Evolutionary conservation across 2,888 invertebrate genomes (phyloP).

Genomic region (Malthinus flaveolus): DNA sequence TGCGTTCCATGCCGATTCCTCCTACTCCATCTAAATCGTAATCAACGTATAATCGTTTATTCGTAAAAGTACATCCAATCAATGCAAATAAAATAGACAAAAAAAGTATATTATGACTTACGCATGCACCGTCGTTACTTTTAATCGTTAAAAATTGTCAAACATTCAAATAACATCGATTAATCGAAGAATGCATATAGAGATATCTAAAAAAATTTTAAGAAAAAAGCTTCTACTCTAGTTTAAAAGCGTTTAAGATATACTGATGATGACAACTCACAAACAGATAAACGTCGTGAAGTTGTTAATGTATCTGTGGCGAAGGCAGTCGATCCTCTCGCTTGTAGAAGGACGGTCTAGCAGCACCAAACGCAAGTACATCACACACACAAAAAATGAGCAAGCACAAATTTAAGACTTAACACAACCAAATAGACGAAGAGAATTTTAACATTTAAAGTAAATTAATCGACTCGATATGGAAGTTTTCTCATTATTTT

Average conservation of each 20-base stretch:
- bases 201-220: slow-evolving; percentile 1
- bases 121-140: not conserved
- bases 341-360: slow-evolving; percentile 50
- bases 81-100: slow-evolving; percentile 13
- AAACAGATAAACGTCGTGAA: slow-evolving; percentile 46
- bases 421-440: slow-evolving; percentile 18
- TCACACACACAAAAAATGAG: slow-evolving; percentile 30
- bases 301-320: slow-evolving; percentile 48
- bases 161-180: not conserved
- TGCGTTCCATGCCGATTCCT: slow-evolving; percentile 64
- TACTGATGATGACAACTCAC: slow-evolving; percentile 23
- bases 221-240: slow-evolving; percentile 6
- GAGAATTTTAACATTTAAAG: not conserved
- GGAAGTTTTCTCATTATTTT: not conserved
- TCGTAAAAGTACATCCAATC: slow-evolving; percentile 1
- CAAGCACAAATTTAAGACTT: slow-evolving; percentile 27
- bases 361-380: slow-evolving; percentile 32
- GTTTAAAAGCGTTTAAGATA: slow-evolving; percentile 16
- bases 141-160: not conserved
- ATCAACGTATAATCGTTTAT: slow-evolving; percentile 8
- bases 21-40: slow-evolving; percentile 76
- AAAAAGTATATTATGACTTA: slow-evolving; percentile 22
- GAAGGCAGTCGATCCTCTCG: slow-evolving; percentile 49
- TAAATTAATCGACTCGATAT: not conserved
- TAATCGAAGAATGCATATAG: slow-evolving; percentile 4